Percentiles rank a stretch among this genome's conserved stretches.
Conservation (phyloP, 2,888 invertebrate genomes). For the Liopterus haemorrhoidalis region DNA sequence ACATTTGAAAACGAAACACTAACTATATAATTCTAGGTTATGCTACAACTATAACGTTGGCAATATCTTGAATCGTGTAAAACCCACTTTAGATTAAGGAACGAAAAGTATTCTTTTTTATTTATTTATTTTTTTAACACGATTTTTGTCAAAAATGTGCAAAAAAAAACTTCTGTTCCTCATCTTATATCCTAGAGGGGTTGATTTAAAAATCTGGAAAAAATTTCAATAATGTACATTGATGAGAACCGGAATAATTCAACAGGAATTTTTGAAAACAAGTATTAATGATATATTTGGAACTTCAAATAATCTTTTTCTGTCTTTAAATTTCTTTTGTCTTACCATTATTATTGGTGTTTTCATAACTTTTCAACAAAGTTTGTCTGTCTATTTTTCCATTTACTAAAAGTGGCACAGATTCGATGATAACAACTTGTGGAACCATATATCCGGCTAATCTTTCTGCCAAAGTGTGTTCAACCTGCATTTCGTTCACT, state of each 20-base stretch:
- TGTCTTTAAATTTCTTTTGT: too few species aligned
- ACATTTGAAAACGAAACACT: too few species aligned
- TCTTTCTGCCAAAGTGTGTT: slow-evolving; percentile 56
- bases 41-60: too few species aligned
- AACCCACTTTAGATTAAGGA: too few species aligned
- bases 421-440: slow-evolving; percentile 66
- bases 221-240: neutral
- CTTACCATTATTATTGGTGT: slow-evolving; percentile 62
- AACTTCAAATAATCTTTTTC: too few species aligned
- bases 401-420: slow-evolving; percentile 75
- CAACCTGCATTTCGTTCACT: slow-evolving; percentile 55
- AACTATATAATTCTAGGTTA: too few species aligned
- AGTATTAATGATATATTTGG: neutral
- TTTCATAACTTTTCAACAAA: slow-evolving; percentile 67
- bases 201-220: too few species aligned
- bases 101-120: too few species aligned
- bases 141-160: too few species aligned
- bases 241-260: neutral
- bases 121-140: slow-evolving; percentile 1
- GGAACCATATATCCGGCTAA: slow-evolving; percentile 76
- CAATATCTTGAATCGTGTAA: too few species aligned
- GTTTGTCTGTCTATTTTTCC: slow-evolving; percentile 82
- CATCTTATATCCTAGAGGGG: too few species aligned
- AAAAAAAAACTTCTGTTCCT: too few species aligned
- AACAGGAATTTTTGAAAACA: neutral